These are phyloP conservation scores for Idaea dimidiata DNA, from an alignment of 2,888 invertebrate species.

Conservation along the genomic window DNA sequence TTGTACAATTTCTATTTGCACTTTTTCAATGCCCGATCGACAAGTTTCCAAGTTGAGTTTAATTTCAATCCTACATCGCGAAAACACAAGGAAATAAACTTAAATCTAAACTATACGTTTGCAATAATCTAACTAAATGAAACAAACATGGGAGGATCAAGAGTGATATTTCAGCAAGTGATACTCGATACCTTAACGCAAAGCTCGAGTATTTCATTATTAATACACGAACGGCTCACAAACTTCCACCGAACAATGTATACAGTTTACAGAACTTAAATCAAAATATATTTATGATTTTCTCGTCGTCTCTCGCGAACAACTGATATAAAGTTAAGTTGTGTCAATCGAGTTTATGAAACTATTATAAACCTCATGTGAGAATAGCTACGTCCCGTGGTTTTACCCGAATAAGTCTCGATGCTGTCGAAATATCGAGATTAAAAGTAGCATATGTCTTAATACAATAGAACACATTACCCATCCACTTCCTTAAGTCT, in stretches of 20 bases:
- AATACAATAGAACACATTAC: too few species aligned
- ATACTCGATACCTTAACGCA: not conserved
- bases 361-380: not conserved
- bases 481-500: too few species aligned
- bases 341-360: not conserved
- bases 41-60: too few species aligned
- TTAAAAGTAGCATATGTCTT: too few species aligned
- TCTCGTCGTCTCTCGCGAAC: not conserved
- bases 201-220: not conserved
- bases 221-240: not conserved
- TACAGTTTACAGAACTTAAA: not conserved
- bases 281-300: slow-evolving; percentile 1
- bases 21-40: too few species aligned
- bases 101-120: too few species aligned
- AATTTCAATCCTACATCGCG: too few species aligned
- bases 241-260: not conserved
- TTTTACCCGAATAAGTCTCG: too few species aligned
- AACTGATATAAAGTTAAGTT: not conserved
- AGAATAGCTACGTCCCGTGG: not conserved
- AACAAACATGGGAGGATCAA: not conserved
- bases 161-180: not conserved
- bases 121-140: not conserved
- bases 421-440: too few species aligned
- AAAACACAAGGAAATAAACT: too few species aligned
- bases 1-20: too few species aligned